Conservation (phyloP, 2,888 invertebrate genomes). For the Malthinus flaveolus region DNA sequence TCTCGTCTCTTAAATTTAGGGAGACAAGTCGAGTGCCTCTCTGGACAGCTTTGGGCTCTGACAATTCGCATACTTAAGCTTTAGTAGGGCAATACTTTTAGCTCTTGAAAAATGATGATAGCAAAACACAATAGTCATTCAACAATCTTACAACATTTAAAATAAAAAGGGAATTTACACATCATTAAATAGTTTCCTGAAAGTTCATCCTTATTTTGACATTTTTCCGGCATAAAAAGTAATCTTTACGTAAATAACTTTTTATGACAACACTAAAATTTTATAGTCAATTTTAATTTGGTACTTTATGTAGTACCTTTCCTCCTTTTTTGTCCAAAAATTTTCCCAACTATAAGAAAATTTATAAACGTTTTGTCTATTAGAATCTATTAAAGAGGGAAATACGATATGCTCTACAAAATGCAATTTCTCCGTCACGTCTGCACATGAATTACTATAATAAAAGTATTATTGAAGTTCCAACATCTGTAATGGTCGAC, state of each 20-base stretch:
- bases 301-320: not conserved
- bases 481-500: too few species aligned
- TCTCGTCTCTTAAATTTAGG: too few species aligned
- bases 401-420: slow-evolving; percentile 5
- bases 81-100: too few species aligned
- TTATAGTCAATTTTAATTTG: slow-evolving; percentile 4
- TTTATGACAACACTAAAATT: not conserved
- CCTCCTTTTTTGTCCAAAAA: not conserved
- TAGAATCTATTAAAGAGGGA: not conserved
- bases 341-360: not conserved
- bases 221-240: not conserved
- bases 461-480: slow-evolving; percentile 20
- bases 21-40: too few species aligned
- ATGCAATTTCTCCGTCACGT: slow-evolving; percentile 15
- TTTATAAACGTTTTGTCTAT: slow-evolving; percentile 3
- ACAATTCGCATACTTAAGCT: too few species aligned
- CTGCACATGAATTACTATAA: slow-evolving; percentile 16
- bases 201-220: slow-evolving; percentile 5
- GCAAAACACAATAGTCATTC: too few species aligned
- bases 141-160: too few species aligned
- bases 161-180: not conserved
- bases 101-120: too few species aligned
- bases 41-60: too few species aligned
- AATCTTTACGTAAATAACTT: not conserved
- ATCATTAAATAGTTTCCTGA: slow-evolving; percentile 5